phyloP scores from a whole-genome alignment of 2,888 invertebrate genomes.

The Drymonia ruficornis region DNA sequence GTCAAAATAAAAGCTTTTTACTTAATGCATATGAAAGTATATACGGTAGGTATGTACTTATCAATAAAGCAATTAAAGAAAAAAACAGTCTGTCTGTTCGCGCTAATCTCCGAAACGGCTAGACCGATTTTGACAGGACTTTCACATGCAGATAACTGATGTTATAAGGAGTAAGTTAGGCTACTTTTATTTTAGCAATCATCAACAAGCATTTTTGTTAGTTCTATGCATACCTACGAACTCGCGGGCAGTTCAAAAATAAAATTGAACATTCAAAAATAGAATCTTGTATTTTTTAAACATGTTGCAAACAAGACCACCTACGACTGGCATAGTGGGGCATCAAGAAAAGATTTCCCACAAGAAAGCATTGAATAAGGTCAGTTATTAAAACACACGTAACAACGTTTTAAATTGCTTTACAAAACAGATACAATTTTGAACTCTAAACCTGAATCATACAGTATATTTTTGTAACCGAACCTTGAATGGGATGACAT shows the following conservation, averaged over 20 bases:
- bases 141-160: no score
- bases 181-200: no score
- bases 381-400: conserved; percentile 15
- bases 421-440: background rate
- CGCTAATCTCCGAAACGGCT: no score
- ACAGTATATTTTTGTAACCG: background rate
- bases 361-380: conserved; percentile 63
- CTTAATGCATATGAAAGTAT: no score
- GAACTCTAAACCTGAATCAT: background rate
- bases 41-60: no score
- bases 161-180: no score
- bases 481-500: background rate
- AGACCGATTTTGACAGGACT: no score
- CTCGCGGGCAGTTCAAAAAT: conserved; percentile 2
- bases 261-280: background rate
- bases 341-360: conserved; percentile 56
- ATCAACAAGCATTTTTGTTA: no score
- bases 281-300: conserved; percentile 3
- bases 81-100: no score
- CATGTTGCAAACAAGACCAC: conserved; percentile 53
- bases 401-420: background rate
- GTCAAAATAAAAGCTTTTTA: no score
- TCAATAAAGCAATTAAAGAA: no score
- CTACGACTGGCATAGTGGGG: conserved; percentile 43
- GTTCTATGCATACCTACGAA: no score